Base-by-base conservation (phyloP, 2,797 vertebrate genomes). In the Sciurus carolinensis region DNA sequence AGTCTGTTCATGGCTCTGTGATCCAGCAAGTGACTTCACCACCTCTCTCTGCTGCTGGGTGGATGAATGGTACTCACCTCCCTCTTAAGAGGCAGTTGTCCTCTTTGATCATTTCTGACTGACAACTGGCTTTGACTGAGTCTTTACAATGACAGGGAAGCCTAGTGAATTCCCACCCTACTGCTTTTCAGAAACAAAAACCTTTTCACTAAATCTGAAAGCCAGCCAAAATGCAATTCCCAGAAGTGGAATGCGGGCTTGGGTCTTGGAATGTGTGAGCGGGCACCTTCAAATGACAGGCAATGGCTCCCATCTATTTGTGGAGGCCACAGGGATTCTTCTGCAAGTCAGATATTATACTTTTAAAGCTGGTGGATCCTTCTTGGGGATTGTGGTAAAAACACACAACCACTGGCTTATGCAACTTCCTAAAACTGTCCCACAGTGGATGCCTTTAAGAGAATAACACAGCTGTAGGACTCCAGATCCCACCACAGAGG, bases 211-310 rank as follows among this genome's bases (percentile, higher is more conserved):
- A 87, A 84, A 54, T 77, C 87, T 95, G 94, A 97, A 97, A 94
- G 91, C 42, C 82, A 50, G 93, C 91, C 95, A 95, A 95, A 79
- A 62, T 50, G 69, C 87, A 94, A 86, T 92, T 96, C 91, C 92
- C 83, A 72, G 89, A 79, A 94, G 72, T 44, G 44, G 57, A 54
- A 85, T 36, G 62, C 0, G 12, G 94, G 79, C 75, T 95, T 26
- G 7, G 54, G 81, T n/a, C 85, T 95, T 67, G 77, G 92, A 93
- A 96, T 97, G 87, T 94, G 88, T 95, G 69, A 96, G 95, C 12
- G 54, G 59, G 95, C 94, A 95, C 97, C 94, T 96, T 97, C 92
- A 92, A 97, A 97, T 54, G 94, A 86, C 73, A 96, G 92, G 92
- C 89, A 26, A 87, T 66, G 80, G 79, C 4, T 94, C 81, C 86